phyloP scores from a whole-genome alignment of 2,113 vertebrate species.

The Nibea coibor region DNA sequence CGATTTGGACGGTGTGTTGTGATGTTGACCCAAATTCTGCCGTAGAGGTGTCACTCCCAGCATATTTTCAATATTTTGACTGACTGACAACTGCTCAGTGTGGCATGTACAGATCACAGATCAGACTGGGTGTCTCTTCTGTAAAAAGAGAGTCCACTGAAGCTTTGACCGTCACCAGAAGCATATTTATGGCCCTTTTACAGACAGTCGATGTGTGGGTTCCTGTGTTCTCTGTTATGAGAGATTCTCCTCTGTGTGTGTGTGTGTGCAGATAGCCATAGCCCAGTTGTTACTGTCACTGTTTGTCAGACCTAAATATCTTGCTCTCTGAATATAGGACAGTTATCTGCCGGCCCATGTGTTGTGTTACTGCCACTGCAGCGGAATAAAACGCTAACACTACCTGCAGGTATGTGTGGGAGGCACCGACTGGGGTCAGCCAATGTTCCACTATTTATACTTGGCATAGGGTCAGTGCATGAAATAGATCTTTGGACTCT shows the following conservation, averaged over 20 bases:
- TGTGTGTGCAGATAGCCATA: not conserved
- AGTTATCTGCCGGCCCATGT: not conserved
- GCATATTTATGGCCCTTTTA: not conserved
- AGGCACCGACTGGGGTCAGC: not conserved
- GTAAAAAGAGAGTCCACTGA: no score
- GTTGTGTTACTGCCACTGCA: not conserved
- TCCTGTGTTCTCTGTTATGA: not conserved
- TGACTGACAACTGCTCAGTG: no score
- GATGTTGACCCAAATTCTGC: not conserved
- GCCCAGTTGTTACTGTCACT: not conserved
- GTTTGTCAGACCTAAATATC: not conserved
- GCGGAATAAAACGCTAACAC: not conserved
- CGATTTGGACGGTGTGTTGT: not conserved
- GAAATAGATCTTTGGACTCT: no score
- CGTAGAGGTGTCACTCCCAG: no score
- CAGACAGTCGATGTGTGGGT: not conserved
- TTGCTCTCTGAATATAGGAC: not conserved
- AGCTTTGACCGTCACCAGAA: not conserved
- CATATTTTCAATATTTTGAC: no score
- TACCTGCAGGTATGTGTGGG: not conserved
- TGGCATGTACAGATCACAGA: no score
- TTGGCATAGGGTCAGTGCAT: no score
- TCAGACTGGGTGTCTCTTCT: no score
- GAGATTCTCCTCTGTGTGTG: not conserved
- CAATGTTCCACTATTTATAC: not conserved